Conservation (phyloP, 1,140 invertebrate species). For the Oreohelix idahoensis region DNA sequence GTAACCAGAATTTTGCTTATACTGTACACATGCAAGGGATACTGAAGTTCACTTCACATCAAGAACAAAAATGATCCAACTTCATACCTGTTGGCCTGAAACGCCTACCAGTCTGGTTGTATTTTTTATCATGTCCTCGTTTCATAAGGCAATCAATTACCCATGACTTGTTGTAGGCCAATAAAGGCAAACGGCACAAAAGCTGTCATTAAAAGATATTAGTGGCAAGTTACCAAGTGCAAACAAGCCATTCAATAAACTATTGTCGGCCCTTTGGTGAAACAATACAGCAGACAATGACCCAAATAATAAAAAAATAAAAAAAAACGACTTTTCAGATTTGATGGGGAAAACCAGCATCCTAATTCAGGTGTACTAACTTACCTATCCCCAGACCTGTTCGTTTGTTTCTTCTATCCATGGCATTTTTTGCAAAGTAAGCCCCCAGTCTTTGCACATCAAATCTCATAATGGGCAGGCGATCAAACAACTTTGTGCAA, state of each 20-base stretch:
- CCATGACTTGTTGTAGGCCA: conserved; percentile 15
- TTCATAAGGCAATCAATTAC: conserved; percentile 22
- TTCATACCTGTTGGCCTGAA: neutral
- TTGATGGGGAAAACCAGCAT: too few species aligned
- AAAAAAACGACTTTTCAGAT: too few species aligned
- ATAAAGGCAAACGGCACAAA: conserved; percentile 17
- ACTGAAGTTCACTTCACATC: too few species aligned
- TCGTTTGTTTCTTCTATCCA: conserved; percentile 21
- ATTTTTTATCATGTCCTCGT: conserved; percentile 33
- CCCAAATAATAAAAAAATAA: too few species aligned
- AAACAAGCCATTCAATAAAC: neutral
- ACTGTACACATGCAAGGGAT: too few species aligned
- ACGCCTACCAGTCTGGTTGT: neutral
- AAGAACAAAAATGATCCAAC: neutral
- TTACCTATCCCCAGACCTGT: neutral
- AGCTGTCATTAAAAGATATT: conserved; percentile 19
- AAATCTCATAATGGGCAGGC: conserved; percentile 1
- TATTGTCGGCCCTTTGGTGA: neutral
- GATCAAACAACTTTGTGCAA: neutral
- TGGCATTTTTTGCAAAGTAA: conserved; percentile 22
- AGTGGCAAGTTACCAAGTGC: neutral
- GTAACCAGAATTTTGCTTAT: too few species aligned
- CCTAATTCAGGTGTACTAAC: neutral
- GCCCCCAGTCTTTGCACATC: neutral
- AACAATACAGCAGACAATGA: neutral